A percentile compares a stretch with the other conserved stretches of the same genome.
Conservation (phyloP, 2,888 invertebrate genomes). For the Perithous albicinctus region DNA sequence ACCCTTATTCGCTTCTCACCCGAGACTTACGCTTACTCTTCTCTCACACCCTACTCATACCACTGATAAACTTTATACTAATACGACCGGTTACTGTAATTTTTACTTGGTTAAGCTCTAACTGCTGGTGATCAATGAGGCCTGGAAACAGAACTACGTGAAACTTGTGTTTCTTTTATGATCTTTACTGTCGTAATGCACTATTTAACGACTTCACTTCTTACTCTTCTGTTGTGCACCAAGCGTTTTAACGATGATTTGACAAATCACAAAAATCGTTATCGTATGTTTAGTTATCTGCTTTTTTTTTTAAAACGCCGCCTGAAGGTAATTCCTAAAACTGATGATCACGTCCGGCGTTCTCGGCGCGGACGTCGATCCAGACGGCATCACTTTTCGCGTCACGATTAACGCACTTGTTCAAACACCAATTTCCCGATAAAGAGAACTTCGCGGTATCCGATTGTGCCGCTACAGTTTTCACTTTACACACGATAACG, state of each 20-base stretch:
- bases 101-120: neutral
- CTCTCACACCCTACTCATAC: neutral
- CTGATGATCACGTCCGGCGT: constrained; percentile 40
- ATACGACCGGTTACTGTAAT: neutral
- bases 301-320: constrained; percentile 2
- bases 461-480: constrained; percentile 58
- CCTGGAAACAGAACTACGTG: neutral
- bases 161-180: neutral
- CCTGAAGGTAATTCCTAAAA: constrained; percentile 25
- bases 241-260: neutral
- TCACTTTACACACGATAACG: constrained; percentile 36
- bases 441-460: constrained; percentile 52
- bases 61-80: neutral
- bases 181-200: neutral
- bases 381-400: constrained; percentile 39
- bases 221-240: neutral
- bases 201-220: neutral
- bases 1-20: constrained; percentile 6
- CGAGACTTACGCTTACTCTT: neutral
- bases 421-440: constrained; percentile 26
- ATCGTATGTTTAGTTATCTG: neutral
- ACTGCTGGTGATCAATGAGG: neutral
- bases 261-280: neutral
- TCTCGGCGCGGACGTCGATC: constrained; percentile 46
- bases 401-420: constrained; percentile 21